Evolutionary conservation across 1,140 invertebrate genomes (phyloP).

Genomic region (Trigoniulus corallinus): DNA sequence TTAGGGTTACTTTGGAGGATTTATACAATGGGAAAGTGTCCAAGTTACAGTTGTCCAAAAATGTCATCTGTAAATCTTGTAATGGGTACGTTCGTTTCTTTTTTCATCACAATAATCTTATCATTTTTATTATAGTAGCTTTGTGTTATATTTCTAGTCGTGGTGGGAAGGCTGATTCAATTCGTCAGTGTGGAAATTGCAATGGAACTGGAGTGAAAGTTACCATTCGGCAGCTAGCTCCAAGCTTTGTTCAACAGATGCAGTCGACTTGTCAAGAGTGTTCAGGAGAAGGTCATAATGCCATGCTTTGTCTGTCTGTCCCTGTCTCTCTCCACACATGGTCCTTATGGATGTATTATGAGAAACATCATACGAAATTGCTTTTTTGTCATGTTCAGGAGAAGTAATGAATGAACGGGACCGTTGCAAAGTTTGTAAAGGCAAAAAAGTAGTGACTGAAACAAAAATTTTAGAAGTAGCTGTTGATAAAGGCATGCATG

Average conservation of each 20-base stretch:
- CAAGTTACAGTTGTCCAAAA: conserved; percentile 29
- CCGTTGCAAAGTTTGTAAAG: conserved; percentile 55
- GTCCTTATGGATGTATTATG: conserved; percentile 1
- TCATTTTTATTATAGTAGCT: conserved; percentile 6
- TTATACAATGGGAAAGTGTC: conserved; percentile 30
- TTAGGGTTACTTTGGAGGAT: conserved; percentile 28
- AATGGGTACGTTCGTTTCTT: conserved; percentile 29
- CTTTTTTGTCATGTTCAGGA: conserved; percentile 21
- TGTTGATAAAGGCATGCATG: conserved; percentile 37
- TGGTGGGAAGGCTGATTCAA: conserved; percentile 23
- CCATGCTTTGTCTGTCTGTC: too few relatives aligned
- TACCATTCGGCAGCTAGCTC: conserved; percentile 26
- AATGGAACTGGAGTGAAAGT: conserved; percentile 28
- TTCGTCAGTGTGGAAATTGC: conserved; percentile 21
- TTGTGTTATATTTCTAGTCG: conserved; percentile 15
- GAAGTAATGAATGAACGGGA: conserved; percentile 59
- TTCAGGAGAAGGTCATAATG: conserved; percentile 20
- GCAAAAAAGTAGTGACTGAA: conserved; percentile 32
- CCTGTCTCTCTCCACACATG: too few relatives aligned
- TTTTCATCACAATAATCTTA: background rate
- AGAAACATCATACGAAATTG: conserved; percentile 1
- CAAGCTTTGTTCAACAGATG: conserved; percentile 33
- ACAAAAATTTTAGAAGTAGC: conserved; percentile 39
- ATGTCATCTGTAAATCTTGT: conserved; percentile 27
- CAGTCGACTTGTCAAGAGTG: conserved; percentile 26